Base-by-base conservation (phyloP, 2,797 vertebrate species). In the Xyrichtys novacula region DNA sequence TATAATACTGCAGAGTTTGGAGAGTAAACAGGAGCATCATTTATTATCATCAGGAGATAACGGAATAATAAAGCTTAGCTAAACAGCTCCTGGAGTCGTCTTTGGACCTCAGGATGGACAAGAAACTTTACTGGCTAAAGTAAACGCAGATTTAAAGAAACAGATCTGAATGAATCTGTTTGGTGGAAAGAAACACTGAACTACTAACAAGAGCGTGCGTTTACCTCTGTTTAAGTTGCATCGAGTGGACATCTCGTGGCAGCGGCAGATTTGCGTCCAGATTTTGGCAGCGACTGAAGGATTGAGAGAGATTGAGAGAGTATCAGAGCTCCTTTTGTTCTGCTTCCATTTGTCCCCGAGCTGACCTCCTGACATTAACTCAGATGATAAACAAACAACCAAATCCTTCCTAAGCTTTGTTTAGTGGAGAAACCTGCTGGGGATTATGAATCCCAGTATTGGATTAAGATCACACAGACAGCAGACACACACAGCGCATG, bases 371-470 rank as follows among this genome's bases (percentile, higher is more conserved):
- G 67, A 80, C 83, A 59, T 78, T 62, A 54, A 71, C 49, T 80
- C 60, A 47, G 34, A 78, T 68, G 58, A 72, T 71, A 71, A 83
- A 86, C 76, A 88, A 88, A 79, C 54, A 34, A 15, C 23, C 55
- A 76, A 64, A 85, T 79, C 74, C 74, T 57, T 67, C 23, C 52
- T 82, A 82, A 88, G 80, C 82, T 82, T 71, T 76, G 74, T 84
- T 83, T 63, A 42, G 76, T 74, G 62, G 68, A 49, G 61, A 85
- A 74, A 79, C 83, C 84, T 71, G 61, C 49, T 61, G 62, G 56
- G 75, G 66, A 78, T 84, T 76, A 73, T 22, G 19, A 57, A 63
- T 65, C 55, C 31, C 63, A 74, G 66, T 34, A 34, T 54, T 86
- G 83, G 80, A 82, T 81, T 74, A 71, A 46, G 78, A 85, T 80